A percentile compares a stretch with the other conserved stretches of the same genome.
Evolutionary conservation across 2,797 vertebrate genomes (phyloP).

Genomic region (Enteromius fasciolatus): DNA sequence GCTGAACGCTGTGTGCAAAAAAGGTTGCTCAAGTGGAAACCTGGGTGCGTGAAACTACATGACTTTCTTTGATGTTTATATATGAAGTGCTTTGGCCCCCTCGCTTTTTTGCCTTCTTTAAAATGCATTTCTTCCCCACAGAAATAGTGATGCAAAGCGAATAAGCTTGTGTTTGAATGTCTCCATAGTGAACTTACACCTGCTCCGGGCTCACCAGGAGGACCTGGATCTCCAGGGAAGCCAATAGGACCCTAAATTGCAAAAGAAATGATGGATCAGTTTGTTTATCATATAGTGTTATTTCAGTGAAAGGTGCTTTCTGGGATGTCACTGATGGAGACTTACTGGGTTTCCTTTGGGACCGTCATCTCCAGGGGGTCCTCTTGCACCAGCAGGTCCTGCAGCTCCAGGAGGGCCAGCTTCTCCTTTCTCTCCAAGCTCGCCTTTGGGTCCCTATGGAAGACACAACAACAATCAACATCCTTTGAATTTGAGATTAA

Average conservation of each 20-base stretch:
- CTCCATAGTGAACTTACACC: constrained; percentile 82
- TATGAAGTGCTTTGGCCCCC: not conserved
- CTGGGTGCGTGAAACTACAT: too few relatives aligned
- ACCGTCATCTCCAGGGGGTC: constrained; percentile 94
- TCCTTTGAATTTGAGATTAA: not conserved
- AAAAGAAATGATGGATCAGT: constrained; percentile 19
- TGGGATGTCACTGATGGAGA: constrained; percentile 53
- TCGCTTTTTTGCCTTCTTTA: not conserved
- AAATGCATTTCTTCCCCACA: not conserved
- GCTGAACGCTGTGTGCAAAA: not conserved
- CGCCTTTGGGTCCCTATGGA: constrained; percentile 91
- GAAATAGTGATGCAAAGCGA: not conserved
- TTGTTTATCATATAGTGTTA: not conserved
- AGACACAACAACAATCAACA: constrained; percentile 6
- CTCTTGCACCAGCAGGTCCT: constrained; percentile 90
- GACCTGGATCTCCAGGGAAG: constrained; percentile 98
- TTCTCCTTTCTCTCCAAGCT: constrained; percentile 96
- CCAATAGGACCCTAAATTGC: constrained; percentile 90
- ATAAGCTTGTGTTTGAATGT: not conserved
- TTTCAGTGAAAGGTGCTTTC: not conserved
- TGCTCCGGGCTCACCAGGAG: constrained; percentile 92
- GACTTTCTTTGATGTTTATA: not conserved
- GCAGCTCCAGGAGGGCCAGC: constrained; percentile 93
- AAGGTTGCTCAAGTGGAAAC: not conserved
- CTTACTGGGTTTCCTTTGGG: constrained; percentile 97